phyloP scores from a whole-genome alignment of 2,797 vertebrate genomes.

The Champsocephalus gunnari region DNA sequence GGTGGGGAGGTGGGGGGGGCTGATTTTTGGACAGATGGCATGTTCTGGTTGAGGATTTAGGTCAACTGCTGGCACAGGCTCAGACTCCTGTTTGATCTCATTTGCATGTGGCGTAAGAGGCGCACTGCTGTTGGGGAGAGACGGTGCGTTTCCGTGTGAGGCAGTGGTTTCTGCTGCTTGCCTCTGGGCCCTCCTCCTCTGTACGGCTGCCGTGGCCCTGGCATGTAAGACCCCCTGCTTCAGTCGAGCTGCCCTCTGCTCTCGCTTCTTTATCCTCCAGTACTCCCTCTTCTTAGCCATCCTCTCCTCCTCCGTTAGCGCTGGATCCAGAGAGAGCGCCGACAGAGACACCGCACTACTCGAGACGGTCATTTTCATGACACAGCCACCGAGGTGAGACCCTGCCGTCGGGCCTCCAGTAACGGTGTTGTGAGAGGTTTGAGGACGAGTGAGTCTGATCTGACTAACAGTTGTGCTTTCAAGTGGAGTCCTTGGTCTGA shows the following conservation, averaged over 20 bases:
- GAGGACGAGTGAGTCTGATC: slow-evolving; percentile 64
- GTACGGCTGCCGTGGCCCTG: slow-evolving; percentile 45
- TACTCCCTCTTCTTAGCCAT: slow-evolving; percentile 81
- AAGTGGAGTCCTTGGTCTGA: slow-evolving; percentile 36
- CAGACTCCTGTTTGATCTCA: slow-evolving; percentile 76
- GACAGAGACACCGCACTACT: not conserved
- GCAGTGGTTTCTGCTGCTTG: slow-evolving; percentile 13
- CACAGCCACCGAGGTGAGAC: slow-evolving; percentile 47
- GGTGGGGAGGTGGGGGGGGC: slow-evolving; percentile 56
- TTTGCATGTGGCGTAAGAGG: slow-evolving; percentile 29
- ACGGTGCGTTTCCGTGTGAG: slow-evolving; percentile 12
- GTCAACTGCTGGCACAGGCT: slow-evolving; percentile 62
- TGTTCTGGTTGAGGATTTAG: slow-evolving; percentile 61
- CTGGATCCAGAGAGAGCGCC: slow-evolving; percentile 1
- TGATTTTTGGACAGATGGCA: slow-evolving; percentile 70
- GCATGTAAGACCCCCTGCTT: slow-evolving; percentile 66
- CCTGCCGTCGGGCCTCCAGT: slow-evolving; percentile 23
- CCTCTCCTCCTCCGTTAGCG: slow-evolving; percentile 72
- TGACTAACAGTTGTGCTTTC: slow-evolving; percentile 43
- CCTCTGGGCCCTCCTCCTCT: slow-evolving; percentile 68
- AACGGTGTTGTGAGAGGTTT: not conserved
- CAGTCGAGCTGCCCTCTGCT: slow-evolving; percentile 80
- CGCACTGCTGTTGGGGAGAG: slow-evolving; percentile 1
- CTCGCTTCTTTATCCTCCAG: slow-evolving; percentile 84
- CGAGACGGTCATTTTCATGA: slow-evolving; percentile 73